Conservation (phyloP, 2,888 invertebrate genomes). For the Empis livida region DNA sequence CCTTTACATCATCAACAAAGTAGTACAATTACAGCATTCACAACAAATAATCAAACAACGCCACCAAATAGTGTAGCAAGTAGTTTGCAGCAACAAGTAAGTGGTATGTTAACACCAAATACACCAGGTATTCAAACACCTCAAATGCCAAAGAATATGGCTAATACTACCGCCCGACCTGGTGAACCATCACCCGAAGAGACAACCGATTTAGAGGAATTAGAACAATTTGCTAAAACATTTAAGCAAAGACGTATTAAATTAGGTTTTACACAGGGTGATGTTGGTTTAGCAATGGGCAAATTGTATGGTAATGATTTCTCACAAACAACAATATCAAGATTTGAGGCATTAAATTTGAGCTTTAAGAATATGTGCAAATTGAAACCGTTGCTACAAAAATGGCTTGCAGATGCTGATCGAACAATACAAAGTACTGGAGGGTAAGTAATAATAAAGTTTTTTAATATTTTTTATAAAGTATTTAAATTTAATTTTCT, state of each 20-base stretch:
- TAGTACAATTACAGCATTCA: constrained; percentile 4
- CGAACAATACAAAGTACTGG: constrained; percentile 63
- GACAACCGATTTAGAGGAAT: constrained; percentile 91
- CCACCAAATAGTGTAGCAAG: constrained; percentile 37
- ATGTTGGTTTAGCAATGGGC: constrained; percentile 97
- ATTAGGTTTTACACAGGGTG: constrained; percentile 97
- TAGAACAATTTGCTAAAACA: constrained; percentile 96
- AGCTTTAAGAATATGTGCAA: constrained; percentile 99
- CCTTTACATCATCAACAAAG: constrained; percentile 19
- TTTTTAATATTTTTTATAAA: not conserved
- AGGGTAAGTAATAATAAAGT: constrained; percentile 26
- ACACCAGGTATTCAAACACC: constrained; percentile 45
- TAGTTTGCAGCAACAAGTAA: constrained; percentile 23
- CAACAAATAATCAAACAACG: constrained; percentile 30
- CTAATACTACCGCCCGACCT: constrained; percentile 44
- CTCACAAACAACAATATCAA: constrained; percentile 96
- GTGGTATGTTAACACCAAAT: constrained; percentile 43
- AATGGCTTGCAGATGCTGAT: constrained; percentile 95
- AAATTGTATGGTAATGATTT: constrained; percentile 98
- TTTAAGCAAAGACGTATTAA: constrained; percentile 97
- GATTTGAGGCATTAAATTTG: constrained; percentile 95
- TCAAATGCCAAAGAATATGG: constrained; percentile 38
- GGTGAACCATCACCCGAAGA: constrained; percentile 82
- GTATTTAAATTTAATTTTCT: too few relatives aligned
- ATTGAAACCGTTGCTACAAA: constrained; percentile 90